A percentile compares a stretch with the other conserved stretches of the same genome.
phyloP scores from a whole-genome alignment of 2,888 invertebrate species.

The Andrena praecox region DNA sequence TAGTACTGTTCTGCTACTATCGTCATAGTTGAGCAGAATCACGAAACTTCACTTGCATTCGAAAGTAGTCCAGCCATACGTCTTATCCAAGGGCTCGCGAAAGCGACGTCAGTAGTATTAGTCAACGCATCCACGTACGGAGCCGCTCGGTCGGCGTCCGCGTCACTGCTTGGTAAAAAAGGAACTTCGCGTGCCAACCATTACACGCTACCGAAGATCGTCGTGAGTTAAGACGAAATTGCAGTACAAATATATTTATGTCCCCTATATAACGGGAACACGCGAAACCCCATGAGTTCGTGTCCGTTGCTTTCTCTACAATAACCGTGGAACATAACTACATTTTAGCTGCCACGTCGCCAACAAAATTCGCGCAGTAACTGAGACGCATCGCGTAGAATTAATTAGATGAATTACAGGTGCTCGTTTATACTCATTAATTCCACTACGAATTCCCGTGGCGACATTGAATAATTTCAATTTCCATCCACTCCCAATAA shows the following conservation, averaged over 20 bases:
- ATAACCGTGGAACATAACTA: not conserved
- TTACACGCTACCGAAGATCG: not conserved
- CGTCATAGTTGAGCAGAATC: too few relatives aligned
- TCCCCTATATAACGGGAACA: slow-evolving; percentile 6
- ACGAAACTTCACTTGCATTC: not conserved
- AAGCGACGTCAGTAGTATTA: slow-evolving; percentile 14
- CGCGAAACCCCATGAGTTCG: not conserved
- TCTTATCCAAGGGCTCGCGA: not conserved
- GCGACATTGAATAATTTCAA: not conserved
- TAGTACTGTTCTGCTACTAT: too few relatives aligned
- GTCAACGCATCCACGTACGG: slow-evolving; percentile 21
- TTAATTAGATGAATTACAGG: not conserved
- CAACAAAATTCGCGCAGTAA: not conserved
- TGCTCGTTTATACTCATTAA: not conserved
- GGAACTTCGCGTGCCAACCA: slow-evolving; percentile 23
- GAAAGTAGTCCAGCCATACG: too few relatives aligned
- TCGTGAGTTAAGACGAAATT: slow-evolving; percentile 23
- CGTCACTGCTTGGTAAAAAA: not conserved
- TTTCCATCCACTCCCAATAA: not conserved
- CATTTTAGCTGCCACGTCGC: not conserved
- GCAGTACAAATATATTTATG: slow-evolving; percentile 19
- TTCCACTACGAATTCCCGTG: not conserved
- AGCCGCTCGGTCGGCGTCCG: not conserved
- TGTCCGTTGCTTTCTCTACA: not conserved
- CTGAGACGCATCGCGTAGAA: not conserved